phyloP scores from a whole-genome alignment of 1,140 invertebrate species.

The Brachionus plicatilis region DNA sequence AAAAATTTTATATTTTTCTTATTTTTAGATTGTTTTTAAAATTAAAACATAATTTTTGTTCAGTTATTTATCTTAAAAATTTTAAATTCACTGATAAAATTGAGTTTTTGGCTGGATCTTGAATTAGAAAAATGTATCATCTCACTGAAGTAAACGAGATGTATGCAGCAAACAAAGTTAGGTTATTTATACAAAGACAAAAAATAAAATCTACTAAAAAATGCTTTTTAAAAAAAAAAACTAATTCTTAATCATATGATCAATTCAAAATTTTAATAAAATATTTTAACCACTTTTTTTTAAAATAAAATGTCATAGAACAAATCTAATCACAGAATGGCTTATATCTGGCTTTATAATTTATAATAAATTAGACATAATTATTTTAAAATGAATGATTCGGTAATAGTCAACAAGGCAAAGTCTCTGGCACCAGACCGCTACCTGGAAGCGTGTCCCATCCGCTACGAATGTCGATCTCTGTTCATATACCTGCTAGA shows the following conservation, averaged over 20 bases:
- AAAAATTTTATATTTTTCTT: too few species aligned
- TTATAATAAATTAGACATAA: conserved; percentile 3
- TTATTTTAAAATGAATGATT: conserved; percentile 21
- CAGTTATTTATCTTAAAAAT: too few species aligned
- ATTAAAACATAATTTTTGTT: too few species aligned
- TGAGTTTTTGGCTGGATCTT: too few species aligned
- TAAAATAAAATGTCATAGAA: neutral
- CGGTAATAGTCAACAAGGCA: neutral
- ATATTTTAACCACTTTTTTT: neutral
- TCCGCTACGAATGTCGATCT: neutral
- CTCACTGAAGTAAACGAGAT: too few species aligned
- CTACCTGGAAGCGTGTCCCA: conserved; percentile 34
- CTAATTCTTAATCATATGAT: neutral
- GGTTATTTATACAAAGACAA: neutral
- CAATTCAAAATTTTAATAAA: neutral
- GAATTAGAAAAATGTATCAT: too few species aligned
- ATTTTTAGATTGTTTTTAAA: too few species aligned
- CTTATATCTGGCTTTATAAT: neutral
- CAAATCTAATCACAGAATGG: neutral
- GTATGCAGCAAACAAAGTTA: neutral
- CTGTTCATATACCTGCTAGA: conserved; percentile 17
- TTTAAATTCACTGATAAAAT: too few species aligned
- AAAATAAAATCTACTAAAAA: neutral
- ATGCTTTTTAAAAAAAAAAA: neutral
- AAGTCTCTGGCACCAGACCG: conserved; percentile 21